Evolutionary conservation across 1,140 invertebrate genomes (phyloP), one percentile per base, ranked within the genome.

Genomic region (Anadara kagoshimensis): DNA sequence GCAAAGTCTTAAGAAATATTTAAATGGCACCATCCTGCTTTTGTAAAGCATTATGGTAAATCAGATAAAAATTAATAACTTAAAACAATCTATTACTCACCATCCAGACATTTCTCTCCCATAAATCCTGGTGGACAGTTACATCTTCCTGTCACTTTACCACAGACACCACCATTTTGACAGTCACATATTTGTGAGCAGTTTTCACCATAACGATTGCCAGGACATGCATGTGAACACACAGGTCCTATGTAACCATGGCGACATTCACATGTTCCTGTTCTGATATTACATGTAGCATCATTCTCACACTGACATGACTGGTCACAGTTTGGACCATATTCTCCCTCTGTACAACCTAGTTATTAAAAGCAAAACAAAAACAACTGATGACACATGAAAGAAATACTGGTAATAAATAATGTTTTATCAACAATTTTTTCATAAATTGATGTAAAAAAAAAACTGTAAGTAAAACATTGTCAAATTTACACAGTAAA

Each of bases 71-170:
- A 61, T 80, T 72, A 1, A 4, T 18, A 49, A 11, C 47, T 18
- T n/a, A 2, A 49, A 49, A 18, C 11, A 49, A 49, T 49, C 47
- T 4, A 14, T 4, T 4, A 64, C 62, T 64, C 36, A 85, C 83
- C 61, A 54, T 78, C 79, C 41, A 78, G 80, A 79, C 84, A 87
- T 2, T 53, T 64, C 0, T 74, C 59, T 2, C 82, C 74, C 18
- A 22, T 78, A 63, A 79, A 89, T 81, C 93, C 93, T 5, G 95
- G 92, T 5, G 93, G 92, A 89, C 96, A 98, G 5, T 93, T 91
- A 81, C 95, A 97, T 79, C 64, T 61, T 18, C 95, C 95, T n/a
- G 94, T 94, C 8, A 95, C 91, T 81, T 93, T 94, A 88, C 96
- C 92, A 88, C 95, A 96, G 5, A 49, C 93, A 36, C 81, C 83